A percentile compares a stretch with the other conserved stretches of the same genome.
phyloP scores from a whole-genome alignment of 2,797 vertebrate genomes.

The Diceros bicornis region DNA sequence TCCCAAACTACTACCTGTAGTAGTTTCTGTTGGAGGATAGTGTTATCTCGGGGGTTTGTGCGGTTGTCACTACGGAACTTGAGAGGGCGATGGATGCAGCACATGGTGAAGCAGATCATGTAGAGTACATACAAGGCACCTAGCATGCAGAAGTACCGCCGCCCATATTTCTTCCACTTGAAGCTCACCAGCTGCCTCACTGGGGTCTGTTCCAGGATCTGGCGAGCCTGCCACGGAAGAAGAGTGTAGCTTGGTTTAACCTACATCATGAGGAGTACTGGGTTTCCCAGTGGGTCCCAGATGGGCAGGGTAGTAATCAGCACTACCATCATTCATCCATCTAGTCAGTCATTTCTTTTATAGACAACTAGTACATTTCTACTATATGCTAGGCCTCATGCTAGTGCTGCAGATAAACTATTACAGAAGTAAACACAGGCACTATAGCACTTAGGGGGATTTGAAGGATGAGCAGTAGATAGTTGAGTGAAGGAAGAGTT shows the following conservation, averaged over 20 bases:
- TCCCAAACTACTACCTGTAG: slow-evolving; percentile 90
- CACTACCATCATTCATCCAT: too few species aligned
- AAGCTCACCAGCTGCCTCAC: slow-evolving; percentile 96
- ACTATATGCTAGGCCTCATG: not conserved
- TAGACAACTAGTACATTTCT: not conserved
- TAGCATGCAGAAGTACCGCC: slow-evolving; percentile 96
- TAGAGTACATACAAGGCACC: slow-evolving; percentile 94
- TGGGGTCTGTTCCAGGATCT: slow-evolving; percentile 95
- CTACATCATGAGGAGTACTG: rapidly evolving
- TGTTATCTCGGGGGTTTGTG: slow-evolving; percentile 91
- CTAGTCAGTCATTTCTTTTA: not conserved
- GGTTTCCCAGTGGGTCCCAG: not conserved
- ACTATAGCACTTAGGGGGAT: too few species aligned
- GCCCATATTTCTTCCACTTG: slow-evolving; percentile 97
- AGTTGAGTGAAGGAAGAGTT: not conserved
- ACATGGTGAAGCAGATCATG: slow-evolving; percentile 95
- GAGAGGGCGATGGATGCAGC: slow-evolving; percentile 95
- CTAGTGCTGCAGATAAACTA: not conserved
- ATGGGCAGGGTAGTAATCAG: not conserved
- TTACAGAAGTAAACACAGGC: not conserved
- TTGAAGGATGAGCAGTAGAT: not conserved
- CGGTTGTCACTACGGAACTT: slow-evolving; percentile 91
- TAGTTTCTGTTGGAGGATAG: slow-evolving; percentile 92
- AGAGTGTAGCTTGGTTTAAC: not conserved
- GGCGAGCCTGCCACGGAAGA: slow-evolving; percentile 90